Base-by-base conservation (phyloP, 1,140 invertebrate genomes). In the Camponotus floridanus region DNA sequence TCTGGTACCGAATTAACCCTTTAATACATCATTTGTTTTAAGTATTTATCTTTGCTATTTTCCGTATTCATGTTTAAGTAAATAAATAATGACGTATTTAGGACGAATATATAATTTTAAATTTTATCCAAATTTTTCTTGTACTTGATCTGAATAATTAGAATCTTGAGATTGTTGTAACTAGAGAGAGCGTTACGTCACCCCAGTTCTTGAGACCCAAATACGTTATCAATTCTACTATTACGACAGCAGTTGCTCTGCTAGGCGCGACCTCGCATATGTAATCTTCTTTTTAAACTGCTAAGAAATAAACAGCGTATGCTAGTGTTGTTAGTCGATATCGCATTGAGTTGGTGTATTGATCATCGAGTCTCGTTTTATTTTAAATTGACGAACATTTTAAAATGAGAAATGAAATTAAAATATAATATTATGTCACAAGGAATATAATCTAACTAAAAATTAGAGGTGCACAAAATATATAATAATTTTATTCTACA, bases 181-280 rank as follows among this genome's bases (percentile, higher is more conserved):
- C 2, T 15, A n/a, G 18, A 26, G 5, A 21, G 61, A 31, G n/a
- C 39, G 36, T 89, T 89, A 86, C 85, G 59, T 87, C 79, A 89
- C 13, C 26, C 26, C 26, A 26, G 31, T 57, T 62, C 48, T 76
- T 64, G 64, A 88, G 81, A 87, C 81, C 86, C 26, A 89, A 87
- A 86, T 86, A 64, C 51, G 42, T 90, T 91, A 91, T 90, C 89
- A 87, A 74, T 85, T 73, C 31, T 86, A 78, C 67, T 61, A 76
- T 87, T 86, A 64, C 76, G 45, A 87, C 88, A 90, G 88, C 80
- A 85, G 68, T 59, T 84, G 74, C 65, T 73, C 6, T 31, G 26
- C 5, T 61, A 86, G 26, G 36, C 48, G 39, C 48, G 76, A 78
- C 57, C 76, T 70, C 61, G 39, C 80, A 61, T 68, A 65, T 73